These are phyloP conservation scores for Ctenosaura bakeri DNA, from an alignment of 2,797 vertebrate genomes.

Conservation along the genomic window DNA sequence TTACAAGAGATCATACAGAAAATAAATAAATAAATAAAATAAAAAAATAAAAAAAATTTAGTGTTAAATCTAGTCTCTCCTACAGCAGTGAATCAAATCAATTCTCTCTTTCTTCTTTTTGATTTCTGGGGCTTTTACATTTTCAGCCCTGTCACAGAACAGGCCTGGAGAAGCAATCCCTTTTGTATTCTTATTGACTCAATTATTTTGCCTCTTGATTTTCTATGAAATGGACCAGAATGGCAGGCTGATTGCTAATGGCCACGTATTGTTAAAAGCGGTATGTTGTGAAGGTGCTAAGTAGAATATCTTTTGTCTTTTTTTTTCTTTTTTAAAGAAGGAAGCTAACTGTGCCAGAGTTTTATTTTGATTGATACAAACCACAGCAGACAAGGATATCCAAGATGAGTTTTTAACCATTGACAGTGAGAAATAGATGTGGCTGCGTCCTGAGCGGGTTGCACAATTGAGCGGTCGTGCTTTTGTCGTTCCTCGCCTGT, in stretches of 20 bases:
- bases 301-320: constrained; percentile 35
- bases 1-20: background rate
- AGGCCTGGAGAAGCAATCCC: constrained; percentile 66
- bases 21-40: background rate
- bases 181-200: constrained; percentile 57
- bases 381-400: rapidly evolving
- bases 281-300: constrained; percentile 22
- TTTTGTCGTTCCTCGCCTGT: background rate
- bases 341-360: background rate
- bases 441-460: background rate
- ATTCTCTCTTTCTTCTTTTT: constrained; percentile 41
- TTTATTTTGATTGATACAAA: constrained; percentile 45
- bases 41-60: constrained; percentile 8
- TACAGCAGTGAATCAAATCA: constrained; percentile 67
- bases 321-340: background rate
- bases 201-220: constrained; percentile 72
- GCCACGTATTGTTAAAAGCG: constrained; percentile 54
- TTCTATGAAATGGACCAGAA: constrained; percentile 44
- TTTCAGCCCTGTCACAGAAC: constrained; percentile 64
- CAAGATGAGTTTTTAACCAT: rapidly evolving
- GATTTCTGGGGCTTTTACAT: constrained; percentile 69
- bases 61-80: constrained; percentile 59
- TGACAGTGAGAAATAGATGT: background rate
- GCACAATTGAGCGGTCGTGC: background rate
- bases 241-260: constrained; percentile 72